Base-by-base conservation (phyloP, 2,113 vertebrate species). In the Glaucomys volans region DNA sequence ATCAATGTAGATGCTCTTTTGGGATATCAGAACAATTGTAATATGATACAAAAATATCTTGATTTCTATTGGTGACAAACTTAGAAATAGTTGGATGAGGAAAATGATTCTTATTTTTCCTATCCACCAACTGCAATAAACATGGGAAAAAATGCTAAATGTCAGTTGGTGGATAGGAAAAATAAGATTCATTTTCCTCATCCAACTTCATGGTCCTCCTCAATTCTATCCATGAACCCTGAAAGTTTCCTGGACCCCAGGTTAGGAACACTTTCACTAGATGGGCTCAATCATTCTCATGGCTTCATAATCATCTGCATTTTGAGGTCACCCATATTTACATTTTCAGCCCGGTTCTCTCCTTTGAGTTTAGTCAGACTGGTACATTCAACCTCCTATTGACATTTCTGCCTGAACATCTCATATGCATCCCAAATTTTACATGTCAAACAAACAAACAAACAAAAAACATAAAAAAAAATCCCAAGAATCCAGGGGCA, bases 81-180 rank as follows among this genome's bases (percentile, higher is more conserved):
- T 87, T 91, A 89, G 9, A 89, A 81, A 57, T 82, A 86, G n/a
- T n/a, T n/a, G n/a, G n/a, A n/a, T n/a, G n/a, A n/a, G n/a, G n/a
- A n/a, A n/a, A n/a, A n/a, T n/a, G n/a, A n/a, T n/a, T n/a, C n/a
- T n/a, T n/a, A n/a, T n/a, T n/a, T n/a, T n/a, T n/a, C n/a, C n/a
- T n/a, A n/a, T n/a, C n/a, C n/a, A n/a, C n/a, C n/a, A n/a, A n/a
- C n/a, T 71, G 52, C 10, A 94, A 89, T 90, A 4, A 85, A 94
- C 89, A 96, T 72, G 9, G 88, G 94, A 91, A 50, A 17, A 88
- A 85, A 62, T 80, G 42, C 16, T 91, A 87, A 88, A 80, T 91
- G 88, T 93, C n/a, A 91, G 47, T 44, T 42, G 67, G 9, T 91
- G 59, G 28, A 88, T 89, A 85, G 37, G 64, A 75, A 76, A 90